Base-by-base conservation (phyloP, 2,797 vertebrate species). In the Craterocephalus amniculus region DNA sequence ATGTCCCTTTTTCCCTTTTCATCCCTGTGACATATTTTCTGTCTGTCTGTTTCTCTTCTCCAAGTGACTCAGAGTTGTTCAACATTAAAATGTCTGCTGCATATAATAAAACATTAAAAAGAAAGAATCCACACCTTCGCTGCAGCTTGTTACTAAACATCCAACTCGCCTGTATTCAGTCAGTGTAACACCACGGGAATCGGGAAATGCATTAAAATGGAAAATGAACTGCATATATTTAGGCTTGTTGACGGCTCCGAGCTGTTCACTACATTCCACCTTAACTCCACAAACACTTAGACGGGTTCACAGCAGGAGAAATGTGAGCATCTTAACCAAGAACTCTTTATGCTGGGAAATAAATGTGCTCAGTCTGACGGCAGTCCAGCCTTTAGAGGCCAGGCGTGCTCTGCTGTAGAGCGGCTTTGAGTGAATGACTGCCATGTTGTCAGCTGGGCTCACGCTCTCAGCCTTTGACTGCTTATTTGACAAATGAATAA, bases 381-480 rank as follows among this genome's bases (percentile, higher is more conserved):
- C n/a, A n/a, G n/a, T 63, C 2, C 56, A 75, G 26, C 49, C 1
- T 2, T 31, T 40, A 29, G 1, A 14, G 70, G 45, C 72, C 51
- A 31, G 51, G 18, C 56, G 73, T 66, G 71, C 60, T 58, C 54
- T 7, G 57, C 49, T 38, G 60, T 58, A 20, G 49, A 76, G 66
- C 14, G 24, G 64, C 45, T 75, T 43, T 45, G 63, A 69, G 52
- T 13, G 48, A 64, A 27, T 3, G 26, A 70, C 66, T 31, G 55
- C 48, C 18, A 0, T 52, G 65, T 71, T 81, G 76, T 72, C 79
- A 65, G 60, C 63, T 76, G 22, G 58, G 27, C 71, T 83, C 64
- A 72, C 59, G 12, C 74, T 74, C 77, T 63, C 29, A 13, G 59
- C 62, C 55, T 63, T 49, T 62, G 58, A 70, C 63, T 67, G 58